Percentiles rank a stretch among this genome's conserved stretches.
These are phyloP conservation scores for Eonycteris spelaea DNA, from an alignment of 2,113 vertebrate species.

Conservation along the genomic window DNA sequence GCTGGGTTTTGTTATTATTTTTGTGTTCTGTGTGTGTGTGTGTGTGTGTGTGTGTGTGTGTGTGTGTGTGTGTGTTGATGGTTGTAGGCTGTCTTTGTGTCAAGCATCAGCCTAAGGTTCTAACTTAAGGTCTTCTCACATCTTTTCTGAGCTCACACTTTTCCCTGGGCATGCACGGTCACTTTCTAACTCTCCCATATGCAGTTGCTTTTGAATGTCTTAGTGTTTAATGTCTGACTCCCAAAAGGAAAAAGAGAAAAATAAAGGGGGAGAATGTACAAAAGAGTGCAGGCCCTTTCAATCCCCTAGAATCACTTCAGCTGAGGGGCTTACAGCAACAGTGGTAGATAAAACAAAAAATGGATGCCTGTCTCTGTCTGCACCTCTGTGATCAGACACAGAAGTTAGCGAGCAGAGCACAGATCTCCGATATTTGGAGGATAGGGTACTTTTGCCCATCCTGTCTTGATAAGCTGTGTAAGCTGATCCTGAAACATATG, in stretches of 20 bases:
- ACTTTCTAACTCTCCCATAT: background rate
- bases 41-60: background rate
- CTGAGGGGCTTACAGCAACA: background rate
- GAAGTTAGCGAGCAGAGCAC: background rate
- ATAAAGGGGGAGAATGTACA: background rate
- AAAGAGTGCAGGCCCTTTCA: background rate
- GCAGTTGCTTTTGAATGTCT: background rate
- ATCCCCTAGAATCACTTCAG: background rate
- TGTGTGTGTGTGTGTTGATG: background rate
- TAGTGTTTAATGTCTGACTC: background rate
- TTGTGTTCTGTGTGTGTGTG: background rate
- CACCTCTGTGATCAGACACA: background rate
- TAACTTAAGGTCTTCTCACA: background rate
- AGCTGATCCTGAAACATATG: background rate
- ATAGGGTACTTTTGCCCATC: background rate
- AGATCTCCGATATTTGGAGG: background rate
- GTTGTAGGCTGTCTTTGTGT: background rate
- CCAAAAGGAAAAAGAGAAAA: background rate
- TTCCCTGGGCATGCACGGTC: background rate
- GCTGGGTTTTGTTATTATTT: background rate
- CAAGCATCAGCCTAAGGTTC: background rate
- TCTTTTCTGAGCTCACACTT: background rate
- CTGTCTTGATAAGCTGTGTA: background rate
- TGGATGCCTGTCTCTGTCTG: background rate
- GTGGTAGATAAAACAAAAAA: background rate